Conservation (phyloP, 2,888 invertebrate species). For the Phlogophora meticulosa region DNA sequence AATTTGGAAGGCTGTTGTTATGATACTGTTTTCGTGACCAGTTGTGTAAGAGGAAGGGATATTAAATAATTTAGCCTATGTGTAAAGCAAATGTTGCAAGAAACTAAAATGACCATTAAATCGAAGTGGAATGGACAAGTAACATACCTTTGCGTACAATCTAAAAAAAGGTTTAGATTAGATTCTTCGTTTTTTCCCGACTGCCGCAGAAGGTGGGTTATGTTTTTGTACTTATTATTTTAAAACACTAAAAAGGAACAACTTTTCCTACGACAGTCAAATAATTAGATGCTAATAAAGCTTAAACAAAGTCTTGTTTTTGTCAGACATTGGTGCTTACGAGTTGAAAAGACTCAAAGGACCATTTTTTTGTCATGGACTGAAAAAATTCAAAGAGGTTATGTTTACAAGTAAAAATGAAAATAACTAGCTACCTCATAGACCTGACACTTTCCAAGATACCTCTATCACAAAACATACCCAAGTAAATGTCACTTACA, state of each 20-base stretch:
- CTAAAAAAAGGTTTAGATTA: too few species aligned
- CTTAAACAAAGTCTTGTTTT: neutral
- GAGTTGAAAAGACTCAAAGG: neutral
- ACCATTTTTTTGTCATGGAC: neutral
- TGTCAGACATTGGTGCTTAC: neutral
- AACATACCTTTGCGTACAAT: too few species aligned
- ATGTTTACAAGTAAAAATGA: too few species aligned
- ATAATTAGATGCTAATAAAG: conserved; percentile 7
- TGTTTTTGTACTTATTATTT: neutral
- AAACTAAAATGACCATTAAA: neutral
- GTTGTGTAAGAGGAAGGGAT: neutral
- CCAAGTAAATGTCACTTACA: conserved; percentile 18
- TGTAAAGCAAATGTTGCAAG: neutral
- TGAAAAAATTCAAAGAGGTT: too few species aligned
- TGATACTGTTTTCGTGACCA: conserved; percentile 21
- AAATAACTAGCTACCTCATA: neutral
- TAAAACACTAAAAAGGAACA: neutral
- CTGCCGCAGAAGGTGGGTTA: too few species aligned
- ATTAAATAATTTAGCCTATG: neutral
- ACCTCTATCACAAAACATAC: conserved; percentile 5
- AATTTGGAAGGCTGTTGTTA: conserved; percentile 36
- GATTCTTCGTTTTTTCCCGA: too few species aligned
- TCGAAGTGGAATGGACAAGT: too few species aligned
- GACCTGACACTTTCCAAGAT: neutral
- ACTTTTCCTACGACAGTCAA: neutral